Evolutionary conservation across 2,113 vertebrate genomes (phyloP), one percentile per base, ranked within the genome.

Genomic region (Cephalopterus ornatus): DNA sequence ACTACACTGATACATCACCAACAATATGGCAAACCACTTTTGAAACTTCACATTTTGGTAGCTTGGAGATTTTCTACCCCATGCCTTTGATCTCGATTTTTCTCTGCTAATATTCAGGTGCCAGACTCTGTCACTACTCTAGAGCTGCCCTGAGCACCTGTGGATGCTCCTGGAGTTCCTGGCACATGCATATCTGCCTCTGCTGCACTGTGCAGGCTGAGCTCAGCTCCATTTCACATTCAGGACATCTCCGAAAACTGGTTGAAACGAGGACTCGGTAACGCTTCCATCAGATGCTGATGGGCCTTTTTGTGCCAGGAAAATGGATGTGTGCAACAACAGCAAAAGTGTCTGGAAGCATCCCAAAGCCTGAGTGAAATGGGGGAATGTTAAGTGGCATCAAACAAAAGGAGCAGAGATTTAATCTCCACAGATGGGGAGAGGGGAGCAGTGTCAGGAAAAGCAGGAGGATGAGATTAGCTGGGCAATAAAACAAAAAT

Each of bases 381-480:
- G 79, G 85, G 91, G 93, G 96, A 96, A 95, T 97, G 96, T 89
- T 93, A 95, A 95, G 92, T 78, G 95, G 70, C 79, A 92, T 9
- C 44, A 41, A 79, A 93, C 91, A 96, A 96, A 93, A 89, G 88
- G 68, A 95, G 87, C 93, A 89, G 80, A 86, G 95, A 92, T 95
- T 96, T 95, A 95, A 97, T 95, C 85, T 86, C 88, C 80, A 75
- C 93, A 95, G 90, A 96, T 93, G 88, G 92, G 92, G 93, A 94
- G 76, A 62, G 92, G 90, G 68, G 39, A 92, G 76, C 61, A 32
- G 83, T 12, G 83, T 88, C 90, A 96, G 95, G 96, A 89, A 91
- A 93, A 96, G 95, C 96, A 87, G 88, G 92, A 96, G 76, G 79
- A 91, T 75, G 96, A 97, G 96, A 97, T 96, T 97, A 97, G 95